Evolutionary conservation across 2,797 vertebrate genomes (phyloP).

Genomic region (Okamejei kenojei): DNA sequence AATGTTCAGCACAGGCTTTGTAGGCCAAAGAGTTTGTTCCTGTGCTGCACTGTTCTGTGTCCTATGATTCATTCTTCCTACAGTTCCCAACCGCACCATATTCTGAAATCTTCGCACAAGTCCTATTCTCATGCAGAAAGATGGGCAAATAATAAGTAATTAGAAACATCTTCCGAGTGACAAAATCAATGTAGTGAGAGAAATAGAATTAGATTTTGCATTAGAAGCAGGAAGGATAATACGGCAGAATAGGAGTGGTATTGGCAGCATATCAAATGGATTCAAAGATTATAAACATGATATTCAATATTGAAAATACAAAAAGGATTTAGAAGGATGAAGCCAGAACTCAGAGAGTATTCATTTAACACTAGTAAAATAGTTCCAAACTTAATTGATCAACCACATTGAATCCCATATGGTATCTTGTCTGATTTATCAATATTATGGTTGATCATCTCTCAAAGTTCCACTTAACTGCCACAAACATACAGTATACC

Average conservation of each 20-base stretch:
- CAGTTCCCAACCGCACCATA: not conserved
- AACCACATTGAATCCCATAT: too few relatives aligned
- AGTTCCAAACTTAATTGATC: too few relatives aligned
- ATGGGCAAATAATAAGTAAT: not conserved
- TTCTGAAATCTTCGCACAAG: not conserved
- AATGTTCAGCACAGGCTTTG: too few relatives aligned
- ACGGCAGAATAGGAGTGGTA: not conserved
- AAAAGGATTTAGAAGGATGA: not conserved
- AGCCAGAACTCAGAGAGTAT: not conserved
- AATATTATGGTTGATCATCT: too few relatives aligned
- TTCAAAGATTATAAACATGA: too few relatives aligned
- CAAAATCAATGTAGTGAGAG: not conserved
- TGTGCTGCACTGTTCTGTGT: too few relatives aligned
- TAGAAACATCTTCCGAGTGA: not conserved
- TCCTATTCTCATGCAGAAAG: not conserved
- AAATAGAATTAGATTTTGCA: not conserved
- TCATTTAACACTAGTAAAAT: too few relatives aligned
- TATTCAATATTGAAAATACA: not conserved
- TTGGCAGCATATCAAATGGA: not conserved
- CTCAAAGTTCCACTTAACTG: too few relatives aligned
- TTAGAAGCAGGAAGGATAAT: not conserved
- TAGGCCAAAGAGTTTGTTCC: too few relatives aligned
- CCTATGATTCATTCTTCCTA: not conserved
- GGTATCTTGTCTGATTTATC: too few relatives aligned
- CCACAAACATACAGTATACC: too few relatives aligned